These are phyloP conservation scores for Polyommatus iphigenia DNA, from an alignment of 2,888 invertebrate genomes.

Conservation along the genomic window DNA sequence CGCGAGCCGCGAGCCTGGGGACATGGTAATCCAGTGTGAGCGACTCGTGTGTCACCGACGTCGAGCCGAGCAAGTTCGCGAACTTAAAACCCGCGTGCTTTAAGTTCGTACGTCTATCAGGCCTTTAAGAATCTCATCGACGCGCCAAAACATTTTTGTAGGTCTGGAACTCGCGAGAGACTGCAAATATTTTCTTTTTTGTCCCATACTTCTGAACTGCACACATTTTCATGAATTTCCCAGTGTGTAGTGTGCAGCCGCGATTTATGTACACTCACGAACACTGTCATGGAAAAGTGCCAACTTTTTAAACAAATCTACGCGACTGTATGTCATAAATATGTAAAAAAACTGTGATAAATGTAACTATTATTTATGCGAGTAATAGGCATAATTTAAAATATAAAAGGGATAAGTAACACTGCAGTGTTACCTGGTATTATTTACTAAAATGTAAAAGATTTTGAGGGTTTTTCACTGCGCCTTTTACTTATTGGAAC, in stretches of 20 bases:
- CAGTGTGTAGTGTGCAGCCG: background rate
- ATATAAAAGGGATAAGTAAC: too few species aligned
- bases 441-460: background rate
- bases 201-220: background rate
- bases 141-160: background rate
- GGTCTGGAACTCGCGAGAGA: background rate
- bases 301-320: conserved; percentile 15
- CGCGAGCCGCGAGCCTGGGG: too few species aligned
- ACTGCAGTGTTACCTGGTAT: too few species aligned
- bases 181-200: background rate
- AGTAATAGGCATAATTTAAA: too few species aligned
- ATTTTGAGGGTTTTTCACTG: background rate
- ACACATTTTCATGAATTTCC: background rate
- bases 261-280: conserved; percentile 7
- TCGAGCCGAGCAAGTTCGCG: too few species aligned
- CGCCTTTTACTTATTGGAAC: too few species aligned
- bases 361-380: background rate
- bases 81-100: too few species aligned
- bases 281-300: background rate
- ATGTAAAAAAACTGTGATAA: background rate
- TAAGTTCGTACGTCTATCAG: too few species aligned
- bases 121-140: background rate
- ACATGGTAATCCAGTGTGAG: too few species aligned
- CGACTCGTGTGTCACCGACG: too few species aligned
- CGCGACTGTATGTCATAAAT: background rate